These are phyloP conservation scores for Drosophila pallidifrons DNA, from an alignment of 1,140 invertebrate genomes.

Conservation along the genomic window DNA sequence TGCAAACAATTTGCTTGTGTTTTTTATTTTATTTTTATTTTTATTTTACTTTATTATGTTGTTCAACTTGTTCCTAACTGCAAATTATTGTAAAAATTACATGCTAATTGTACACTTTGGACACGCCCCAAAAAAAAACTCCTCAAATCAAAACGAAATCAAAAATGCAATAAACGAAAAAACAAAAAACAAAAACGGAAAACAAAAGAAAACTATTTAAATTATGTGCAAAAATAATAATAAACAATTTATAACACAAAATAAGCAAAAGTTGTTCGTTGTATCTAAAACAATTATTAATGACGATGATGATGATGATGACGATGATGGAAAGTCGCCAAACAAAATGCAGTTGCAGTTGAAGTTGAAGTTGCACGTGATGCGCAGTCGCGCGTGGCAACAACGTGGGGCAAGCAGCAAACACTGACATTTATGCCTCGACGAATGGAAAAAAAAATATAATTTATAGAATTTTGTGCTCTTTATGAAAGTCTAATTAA, in stretches of 20 bases:
- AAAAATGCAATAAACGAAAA: conserved; percentile 8
- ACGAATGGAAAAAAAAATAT: conserved; percentile 61
- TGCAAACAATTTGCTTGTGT: conserved; percentile 45
- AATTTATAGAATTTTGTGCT: conserved; percentile 84
- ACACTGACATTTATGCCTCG: conserved; percentile 71
- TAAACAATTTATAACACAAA: conserved; percentile 81
- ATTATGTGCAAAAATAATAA: conserved; percentile 78
- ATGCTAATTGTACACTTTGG: conserved; percentile 60
- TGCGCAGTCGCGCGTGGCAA: conserved; percentile 51
- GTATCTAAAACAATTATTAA: conserved; percentile 44
- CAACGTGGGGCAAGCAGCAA: conserved; percentile 23
- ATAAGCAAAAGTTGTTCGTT: conserved; percentile 36
- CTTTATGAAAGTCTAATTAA: conserved; percentile 82
- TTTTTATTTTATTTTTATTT: conserved; percentile 27
- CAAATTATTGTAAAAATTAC: conserved; percentile 74
- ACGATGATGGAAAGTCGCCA: conserved; percentile 25
- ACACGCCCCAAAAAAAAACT: conserved; percentile 25
- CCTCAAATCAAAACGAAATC: conserved; percentile 23
- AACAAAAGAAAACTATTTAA: conserved; percentile 67
- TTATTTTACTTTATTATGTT: conserved; percentile 43
- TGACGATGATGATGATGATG: conserved; percentile 37
- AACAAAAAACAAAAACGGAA: conserved; percentile 5
- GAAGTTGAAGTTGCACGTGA: conserved; percentile 47
- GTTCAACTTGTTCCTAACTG: conserved; percentile 69
- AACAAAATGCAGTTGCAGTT: conserved; percentile 46